Evolutionary conservation across 2,888 invertebrate species (phyloP).

Genomic region (Neoitamus cyanurus): DNA sequence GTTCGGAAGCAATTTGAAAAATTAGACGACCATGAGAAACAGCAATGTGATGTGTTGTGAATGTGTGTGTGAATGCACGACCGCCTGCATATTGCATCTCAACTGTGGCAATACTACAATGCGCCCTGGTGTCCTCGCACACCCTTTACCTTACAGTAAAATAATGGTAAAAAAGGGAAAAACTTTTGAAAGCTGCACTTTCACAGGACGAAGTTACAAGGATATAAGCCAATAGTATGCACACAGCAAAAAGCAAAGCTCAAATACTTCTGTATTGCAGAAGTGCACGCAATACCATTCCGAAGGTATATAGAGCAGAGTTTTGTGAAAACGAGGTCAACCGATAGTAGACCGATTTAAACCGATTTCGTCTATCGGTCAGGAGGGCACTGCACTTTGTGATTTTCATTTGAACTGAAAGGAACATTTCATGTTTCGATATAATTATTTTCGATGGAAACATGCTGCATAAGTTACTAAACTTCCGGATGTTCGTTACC

Average conservation of each 20-base stretch:
- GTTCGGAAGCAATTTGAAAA: background rate
- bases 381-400: slow-evolving; percentile 63
- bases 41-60: background rate
- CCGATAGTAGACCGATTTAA: slow-evolving; percentile 56
- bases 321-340: slow-evolving; percentile 57
- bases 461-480: slow-evolving; percentile 9
- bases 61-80: background rate
- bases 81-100: background rate
- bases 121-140: background rate
- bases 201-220: slow-evolving; percentile 18
- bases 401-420: slow-evolving; percentile 59
- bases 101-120: background rate
- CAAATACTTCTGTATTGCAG: slow-evolving; percentile 36
- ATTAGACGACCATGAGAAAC: background rate
- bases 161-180: slow-evolving; percentile 20
- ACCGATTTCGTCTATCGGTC: slow-evolving; percentile 61
- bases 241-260: slow-evolving; percentile 33
- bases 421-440: slow-evolving; percentile 53
- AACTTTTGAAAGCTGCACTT: slow-evolving; percentile 32
- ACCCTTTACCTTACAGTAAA: background rate
- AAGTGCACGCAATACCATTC: slow-evolving; percentile 15
- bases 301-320: slow-evolving; percentile 42
- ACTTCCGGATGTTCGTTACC: background rate
- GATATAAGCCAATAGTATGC: slow-evolving; percentile 19
- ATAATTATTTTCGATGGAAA: slow-evolving; percentile 22